Base-by-base conservation (phyloP, 2,797 vertebrate species). In the Peromyscus attwateri region DNA sequence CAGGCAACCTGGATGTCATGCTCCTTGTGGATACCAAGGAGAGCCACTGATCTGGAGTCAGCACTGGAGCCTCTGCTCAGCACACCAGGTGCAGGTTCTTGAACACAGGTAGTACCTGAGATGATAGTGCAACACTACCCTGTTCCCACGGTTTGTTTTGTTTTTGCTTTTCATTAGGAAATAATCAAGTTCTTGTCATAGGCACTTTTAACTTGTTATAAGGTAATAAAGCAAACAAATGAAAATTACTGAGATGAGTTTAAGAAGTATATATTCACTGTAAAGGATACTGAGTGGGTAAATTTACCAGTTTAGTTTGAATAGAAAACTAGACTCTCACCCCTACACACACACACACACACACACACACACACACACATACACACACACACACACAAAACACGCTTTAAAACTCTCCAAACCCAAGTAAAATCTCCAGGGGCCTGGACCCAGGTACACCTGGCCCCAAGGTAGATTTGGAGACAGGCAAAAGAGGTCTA, bases 161-260 rank as follows among this genome's bases (percentile, higher is more conserved):
- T 93, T 97, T 98, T 97, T 98, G 96, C 97, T 96, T 97, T 96
- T 97, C 97, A 94, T 93, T 95, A 97, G 95, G 97, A 97, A 98
- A 96, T 92, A 96, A 71, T 90, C 55, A 91, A 95, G 95, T 97
- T 95, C 97, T 94, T 96, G 93, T 97, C 92, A 76, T 96, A 98
- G 97, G 98, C 98, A 98, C 97, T 98, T 98, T 97, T 90, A 95
- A 97, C 89, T 83, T 94, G 94, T 97, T 96, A 80, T 75, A 97
- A 97, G 80, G 95, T 97, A 96, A 97, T 80, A 71, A 95, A 97
- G 68, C 73, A 93, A 97, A 97, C n/a, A 94, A 94, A 95, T 87
- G 81, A 95, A 89, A 97, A 92, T 84, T 76, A 95, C 84, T 92
- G 95, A 97, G 97, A 96, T 97, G 96, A 96, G 64, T 57, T 87